Evolutionary conservation across 1,140 invertebrate species (phyloP), one percentile per base, ranked within the genome.

Genomic region (Pinna nobilis): DNA sequence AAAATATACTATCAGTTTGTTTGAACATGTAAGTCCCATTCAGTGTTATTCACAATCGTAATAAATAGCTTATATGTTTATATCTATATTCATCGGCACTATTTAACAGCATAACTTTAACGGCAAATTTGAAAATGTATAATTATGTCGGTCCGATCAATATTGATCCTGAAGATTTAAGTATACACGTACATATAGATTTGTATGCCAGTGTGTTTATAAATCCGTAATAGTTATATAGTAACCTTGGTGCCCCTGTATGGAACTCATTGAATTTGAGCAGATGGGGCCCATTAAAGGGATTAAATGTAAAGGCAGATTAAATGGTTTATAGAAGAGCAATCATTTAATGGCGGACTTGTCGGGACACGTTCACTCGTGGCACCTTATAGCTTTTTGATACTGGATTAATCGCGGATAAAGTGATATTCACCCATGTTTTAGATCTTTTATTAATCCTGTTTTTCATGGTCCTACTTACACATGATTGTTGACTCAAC

Each of bases 221-320:
- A n/a, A n/a, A n/a, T n/a, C n/a, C n/a, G n/a, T 59, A 33, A 30
- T 59, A 35, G 30, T 59, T 35, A 59, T 30, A 59, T 59, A 30
- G 55, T 59, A 59, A 59, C 55, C 55, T 59, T 59, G 55, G 55
- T 35, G 55, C 55, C 13, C 55, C 37, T n/a, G 30, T 59, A 59
- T 59, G 55, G 33, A 59, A 59, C 33, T 33, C 37, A 15, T n/a
- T 33, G 32, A 33, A 35, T 59, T 59, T 33, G 23, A 59, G 20
- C 55, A 35, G 30, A 59, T n/a, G 55, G 55, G 55, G 55, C 30
- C 37, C 55, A 25, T 32, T 33, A 59, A 35, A 33, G 55, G 55
- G 13, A 35, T 59, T 59, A 20, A 55, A 28, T 30, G 7, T 9
- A 30, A 13, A 32, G 37, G 28, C 15, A 32, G 55, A 32, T 35